Base-by-base conservation (phyloP, 2,113 vertebrate species). In the Esox niger region DNA sequence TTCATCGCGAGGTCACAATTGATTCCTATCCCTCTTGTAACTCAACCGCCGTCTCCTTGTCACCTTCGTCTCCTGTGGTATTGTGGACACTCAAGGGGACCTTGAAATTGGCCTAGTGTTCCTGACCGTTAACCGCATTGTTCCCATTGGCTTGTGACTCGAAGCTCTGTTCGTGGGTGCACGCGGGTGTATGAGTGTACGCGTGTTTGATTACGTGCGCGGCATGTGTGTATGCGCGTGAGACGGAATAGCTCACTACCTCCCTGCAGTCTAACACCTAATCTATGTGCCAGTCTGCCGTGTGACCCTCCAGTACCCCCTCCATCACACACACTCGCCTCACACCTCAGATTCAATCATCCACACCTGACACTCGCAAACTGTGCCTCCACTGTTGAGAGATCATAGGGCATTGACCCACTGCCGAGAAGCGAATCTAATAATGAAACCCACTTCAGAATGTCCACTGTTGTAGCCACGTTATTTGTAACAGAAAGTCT, bases 251-350 rank as follows among this genome's bases (percentile, higher is more conserved):
- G 11, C 15, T 43, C 38, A 17, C 15, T 43, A 17, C 38, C n/a
- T n/a, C n/a, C n/a, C n/a, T n/a, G n/a, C n/a, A n/a, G n/a, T 31
- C 15, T 59, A 75, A 72, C 60, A 72, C 43, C 59, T 43, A 78
- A 80, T 80, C 75, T 55, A 76, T 74, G 55, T 46, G 23, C 9
- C 27, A 59, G 54, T 65, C 54, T 35, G 59, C 33, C 38, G 56
- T 3, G 27, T 66, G 65, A 73, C 64, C 73, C 69, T 60, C 65
- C 35, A 62, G 26, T 21, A 32, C 29, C n/a, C 56, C 54, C 60
- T 74, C 17, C 49, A 65, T 77, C 79, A 63, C 27, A 38, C 13
- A 17, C 60, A 43, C 27, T 17, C 26, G 64, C 62, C 32, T 46
- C 30, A 61, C 29, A 60, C 11, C 71, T 30, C 17, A 46, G 30